phyloP scores from a whole-genome alignment of 2,113 vertebrate species.

The Megatriorchis doriae region DNA sequence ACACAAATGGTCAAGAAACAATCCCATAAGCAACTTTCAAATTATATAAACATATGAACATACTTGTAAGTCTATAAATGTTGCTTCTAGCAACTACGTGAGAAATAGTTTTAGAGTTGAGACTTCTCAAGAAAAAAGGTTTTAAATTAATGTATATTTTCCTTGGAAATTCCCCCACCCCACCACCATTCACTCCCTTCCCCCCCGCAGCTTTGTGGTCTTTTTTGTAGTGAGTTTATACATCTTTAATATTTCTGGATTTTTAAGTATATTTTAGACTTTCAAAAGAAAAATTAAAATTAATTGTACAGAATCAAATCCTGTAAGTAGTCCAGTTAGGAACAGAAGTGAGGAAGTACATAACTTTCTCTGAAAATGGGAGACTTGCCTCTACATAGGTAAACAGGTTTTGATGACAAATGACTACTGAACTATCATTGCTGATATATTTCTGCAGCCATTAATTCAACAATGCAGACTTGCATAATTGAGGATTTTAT shows the following conservation, averaged over 20 bases:
- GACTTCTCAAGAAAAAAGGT: background rate
- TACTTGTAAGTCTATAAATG: background rate
- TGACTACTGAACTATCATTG: background rate
- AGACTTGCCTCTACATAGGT: background rate
- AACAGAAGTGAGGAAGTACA: background rate
- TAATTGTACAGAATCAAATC: background rate
- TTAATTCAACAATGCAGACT: background rate
- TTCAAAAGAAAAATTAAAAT: background rate
- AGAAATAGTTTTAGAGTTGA: background rate
- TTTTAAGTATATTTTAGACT: background rate
- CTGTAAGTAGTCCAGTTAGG: background rate
- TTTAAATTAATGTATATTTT: background rate
- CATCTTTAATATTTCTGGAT: background rate
- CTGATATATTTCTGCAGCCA: background rate
- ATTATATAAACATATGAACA: background rate
- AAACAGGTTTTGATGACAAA: background rate
- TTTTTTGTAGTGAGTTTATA: background rate
- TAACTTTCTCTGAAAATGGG: background rate
- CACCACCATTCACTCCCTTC: background rate
- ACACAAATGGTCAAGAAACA: background rate
- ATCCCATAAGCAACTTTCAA: background rate
- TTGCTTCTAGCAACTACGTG: background rate
- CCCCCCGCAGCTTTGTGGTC: background rate
- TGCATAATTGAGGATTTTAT: background rate
- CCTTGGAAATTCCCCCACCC: background rate